These are phyloP conservation scores for Amphipyra tragopoginis DNA, from an alignment of 2,888 invertebrate genomes.

Conservation along the genomic window DNA sequence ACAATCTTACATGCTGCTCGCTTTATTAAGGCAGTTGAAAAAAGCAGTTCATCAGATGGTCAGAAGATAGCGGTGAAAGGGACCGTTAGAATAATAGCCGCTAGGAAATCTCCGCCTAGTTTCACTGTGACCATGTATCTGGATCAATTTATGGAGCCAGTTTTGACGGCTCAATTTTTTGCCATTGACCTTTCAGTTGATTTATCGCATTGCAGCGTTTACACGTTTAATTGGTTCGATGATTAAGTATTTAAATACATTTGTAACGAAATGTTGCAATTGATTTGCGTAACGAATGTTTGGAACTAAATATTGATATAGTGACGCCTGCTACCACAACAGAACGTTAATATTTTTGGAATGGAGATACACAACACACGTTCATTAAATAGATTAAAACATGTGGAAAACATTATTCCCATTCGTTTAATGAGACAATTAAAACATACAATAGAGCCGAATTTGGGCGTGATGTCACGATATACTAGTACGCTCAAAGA, in stretches of 20 bases:
- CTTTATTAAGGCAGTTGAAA: conserved; percentile 87
- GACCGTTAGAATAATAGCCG: conserved; percentile 86
- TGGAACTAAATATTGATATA: conserved; percentile 42
- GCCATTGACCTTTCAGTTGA: conserved; percentile 68
- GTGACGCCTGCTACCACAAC: conserved; percentile 22
- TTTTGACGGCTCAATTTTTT: conserved; percentile 71
- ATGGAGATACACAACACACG: conserved; percentile 18
- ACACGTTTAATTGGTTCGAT: conserved; percentile 57
- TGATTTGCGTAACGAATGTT: conserved; percentile 51
- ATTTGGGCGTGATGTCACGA: conserved; percentile 58
- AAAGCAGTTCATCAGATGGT: conserved; percentile 87
- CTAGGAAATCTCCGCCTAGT: conserved; percentile 80
- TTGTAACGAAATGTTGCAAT: conserved; percentile 48
- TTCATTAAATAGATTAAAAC: conserved; percentile 60
- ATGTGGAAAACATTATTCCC: conserved; percentile 66
- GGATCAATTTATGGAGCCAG: conserved; percentile 71
- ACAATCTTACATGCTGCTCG: conserved; percentile 87
- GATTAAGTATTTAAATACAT: conserved; percentile 55
- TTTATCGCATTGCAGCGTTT: conserved; percentile 62
- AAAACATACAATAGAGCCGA: conserved; percentile 60
- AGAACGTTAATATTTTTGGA: conserved; percentile 2
- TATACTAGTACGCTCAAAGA: conserved; percentile 26
- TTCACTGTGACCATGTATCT: conserved; percentile 68
- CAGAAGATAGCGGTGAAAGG: conserved; percentile 89
- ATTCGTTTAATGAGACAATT: conserved; percentile 70